Evolutionary conservation across 2,797 vertebrate genomes (phyloP).

Genomic region (Sebastes itinus): DNA sequence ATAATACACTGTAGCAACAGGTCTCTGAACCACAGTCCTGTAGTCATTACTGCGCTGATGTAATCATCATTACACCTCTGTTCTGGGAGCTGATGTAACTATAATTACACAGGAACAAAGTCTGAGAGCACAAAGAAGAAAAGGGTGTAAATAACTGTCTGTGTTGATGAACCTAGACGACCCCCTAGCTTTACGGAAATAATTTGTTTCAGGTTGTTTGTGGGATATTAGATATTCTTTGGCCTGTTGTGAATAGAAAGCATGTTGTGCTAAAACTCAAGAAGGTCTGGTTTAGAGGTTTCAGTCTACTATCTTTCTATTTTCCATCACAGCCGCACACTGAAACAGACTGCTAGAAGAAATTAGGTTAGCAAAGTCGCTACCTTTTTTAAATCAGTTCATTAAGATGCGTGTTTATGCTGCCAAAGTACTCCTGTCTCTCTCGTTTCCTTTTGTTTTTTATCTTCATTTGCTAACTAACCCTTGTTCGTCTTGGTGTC

Average conservation of each 20-base stretch:
- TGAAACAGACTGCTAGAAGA: neutral
- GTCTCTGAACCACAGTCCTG: neutral
- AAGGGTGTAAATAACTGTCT: neutral
- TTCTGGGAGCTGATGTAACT: neutral
- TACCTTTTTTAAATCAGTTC: neutral
- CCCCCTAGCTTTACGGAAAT: neutral
- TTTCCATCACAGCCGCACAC: neutral
- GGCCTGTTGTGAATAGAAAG: neutral
- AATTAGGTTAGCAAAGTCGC: neutral
- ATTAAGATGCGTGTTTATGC: neutral
- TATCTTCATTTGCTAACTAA: neutral
- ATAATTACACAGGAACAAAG: neutral
- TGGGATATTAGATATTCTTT: neutral
- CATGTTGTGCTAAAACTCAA: neutral
- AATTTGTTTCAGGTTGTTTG: neutral
- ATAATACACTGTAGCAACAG: conserved; percentile 1
- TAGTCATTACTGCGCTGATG: conserved; percentile 21
- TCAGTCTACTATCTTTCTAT: neutral
- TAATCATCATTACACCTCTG: conserved; percentile 29
- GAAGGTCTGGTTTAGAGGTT: neutral
- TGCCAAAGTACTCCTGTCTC: neutral
- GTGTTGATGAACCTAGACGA: neutral
- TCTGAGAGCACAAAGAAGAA: neutral
- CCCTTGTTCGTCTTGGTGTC: neutral
- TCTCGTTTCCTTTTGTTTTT: neutral